A percentile compares a stretch with the other conserved stretches of the same genome.
Conservation (phyloP, 2,797 vertebrate genomes). For the Enteromius paludinosus region DNA sequence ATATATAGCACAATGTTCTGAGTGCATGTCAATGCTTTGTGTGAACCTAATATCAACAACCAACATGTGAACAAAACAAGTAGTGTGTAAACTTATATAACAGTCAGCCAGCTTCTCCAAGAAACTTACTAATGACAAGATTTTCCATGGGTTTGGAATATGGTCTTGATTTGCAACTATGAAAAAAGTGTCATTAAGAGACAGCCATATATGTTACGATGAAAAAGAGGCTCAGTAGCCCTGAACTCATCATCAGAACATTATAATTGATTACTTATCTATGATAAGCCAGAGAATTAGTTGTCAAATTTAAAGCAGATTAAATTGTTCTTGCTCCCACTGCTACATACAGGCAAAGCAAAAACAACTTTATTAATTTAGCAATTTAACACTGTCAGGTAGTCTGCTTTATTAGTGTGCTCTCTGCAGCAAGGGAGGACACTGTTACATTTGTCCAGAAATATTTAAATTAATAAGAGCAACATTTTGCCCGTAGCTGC, state of each 20-base stretch:
- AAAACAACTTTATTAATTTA: conserved; percentile 55
- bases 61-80: neutral
- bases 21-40: neutral
- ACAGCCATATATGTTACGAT: neutral
- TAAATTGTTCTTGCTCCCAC: conserved; percentile 41
- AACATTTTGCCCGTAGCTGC: neutral
- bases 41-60: neutral
- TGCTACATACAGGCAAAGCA: neutral
- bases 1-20: conserved; percentile 2
- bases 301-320: conserved; percentile 44
- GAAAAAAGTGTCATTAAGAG: neutral
- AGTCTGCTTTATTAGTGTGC: conserved; percentile 35
- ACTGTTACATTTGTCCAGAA: conserved; percentile 36
- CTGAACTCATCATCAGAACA: conserved; percentile 9
- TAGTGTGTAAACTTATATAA: neutral
- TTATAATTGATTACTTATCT: conserved; percentile 30
- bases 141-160: neutral
- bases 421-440: conserved; percentile 25
- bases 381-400: conserved; percentile 52
- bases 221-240: neutral
- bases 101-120: neutral
- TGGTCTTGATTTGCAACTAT: neutral
- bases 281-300: neutral
- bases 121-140: neutral
- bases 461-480: neutral